phyloP scores from a whole-genome alignment of 1,140 invertebrate genomes.

The Leptopilina boulardi region DNA sequence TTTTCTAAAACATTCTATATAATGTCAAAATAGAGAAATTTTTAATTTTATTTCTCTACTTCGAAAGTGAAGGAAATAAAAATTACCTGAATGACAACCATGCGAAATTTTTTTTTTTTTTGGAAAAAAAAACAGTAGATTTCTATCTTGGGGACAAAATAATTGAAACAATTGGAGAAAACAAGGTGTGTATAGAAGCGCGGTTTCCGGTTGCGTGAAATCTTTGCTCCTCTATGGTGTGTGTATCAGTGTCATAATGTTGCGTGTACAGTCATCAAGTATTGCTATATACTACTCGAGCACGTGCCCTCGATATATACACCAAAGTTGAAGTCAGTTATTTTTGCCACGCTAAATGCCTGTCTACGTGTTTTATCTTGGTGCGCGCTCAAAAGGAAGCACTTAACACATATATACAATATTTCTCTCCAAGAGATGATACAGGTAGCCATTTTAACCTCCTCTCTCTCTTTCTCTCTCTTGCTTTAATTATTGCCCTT shows the following conservation, averaged over 20 bases:
- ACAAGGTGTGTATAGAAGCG: too few species aligned
- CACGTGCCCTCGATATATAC: not conserved
- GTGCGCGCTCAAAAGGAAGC: not conserved
- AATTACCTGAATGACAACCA: too few species aligned
- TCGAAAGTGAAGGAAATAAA: too few species aligned
- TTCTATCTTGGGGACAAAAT: not conserved
- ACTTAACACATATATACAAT: not conserved
- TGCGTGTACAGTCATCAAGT: not conserved
- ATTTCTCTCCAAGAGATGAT: not conserved
- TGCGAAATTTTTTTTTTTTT: too few species aligned
- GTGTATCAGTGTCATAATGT: constrained; percentile 5
- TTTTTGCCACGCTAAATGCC: constrained; percentile 6
- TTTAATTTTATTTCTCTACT: too few species aligned
- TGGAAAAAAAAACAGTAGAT: not conserved
- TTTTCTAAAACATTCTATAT: too few species aligned
- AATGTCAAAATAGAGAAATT: too few species aligned
- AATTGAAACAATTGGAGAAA: not conserved
- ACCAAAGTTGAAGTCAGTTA: constrained; percentile 11
- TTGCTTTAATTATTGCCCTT: too few species aligned
- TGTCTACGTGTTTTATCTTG: not conserved
- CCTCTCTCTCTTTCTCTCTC: too few species aligned
- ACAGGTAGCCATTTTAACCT: not conserved
- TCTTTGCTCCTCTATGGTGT: not conserved
- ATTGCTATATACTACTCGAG: constrained; percentile 1
- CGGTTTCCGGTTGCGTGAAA: constrained; percentile 11